Evolutionary conservation across 2,797 vertebrate genomes (phyloP), one percentile per base, ranked within the genome.

Genomic region (Paguma larvata): DNA sequence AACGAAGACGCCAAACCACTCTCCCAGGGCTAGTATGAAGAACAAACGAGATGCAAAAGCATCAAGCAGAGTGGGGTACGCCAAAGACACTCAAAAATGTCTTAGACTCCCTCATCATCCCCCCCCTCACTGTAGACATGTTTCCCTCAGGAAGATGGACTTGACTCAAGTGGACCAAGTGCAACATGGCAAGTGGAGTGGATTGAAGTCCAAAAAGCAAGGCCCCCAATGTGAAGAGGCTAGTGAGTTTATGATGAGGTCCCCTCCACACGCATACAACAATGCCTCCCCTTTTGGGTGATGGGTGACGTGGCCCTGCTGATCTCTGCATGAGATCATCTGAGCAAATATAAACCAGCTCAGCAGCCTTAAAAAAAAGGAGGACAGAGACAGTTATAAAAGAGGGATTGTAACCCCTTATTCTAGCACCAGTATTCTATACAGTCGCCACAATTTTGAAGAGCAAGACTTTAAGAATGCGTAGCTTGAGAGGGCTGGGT

Each of bases 311-410:
- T 23, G n/a, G 16, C 48, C 59, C 19, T 25, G 53, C 53, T 56
- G 88, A 96, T 73, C 25, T 77, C 83, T 68, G 83, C 38, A 62
- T 94, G 75, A 88, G 72, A 27, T 90, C 90, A 82, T 80, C 8
- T 67, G 41, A 90, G 78, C 67, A 96, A 92, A 85, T 18, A 86
- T 7, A 89, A 80, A 82, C 80, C 19, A 41, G 75, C 65, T 93
- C 70, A 2, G 85, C 34, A 56, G 46, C 53, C 32, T 70, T 30
- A 92, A 34, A 94, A 85, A 85, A 27, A 2, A 53, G 44, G n/a
- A 78, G 80, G 56, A 53, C 44, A 85, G 48, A 13, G 79, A 46
- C 19, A 7, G 11, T 86, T 67, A 56, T 25, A 48, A 87, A 93
- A 94, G 92, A 86, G 53, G 56, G 19, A 83, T 30, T 44, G 73